Base-by-base conservation (phyloP, 2,113 vertebrate genomes). In the Vidua macroura region DNA sequence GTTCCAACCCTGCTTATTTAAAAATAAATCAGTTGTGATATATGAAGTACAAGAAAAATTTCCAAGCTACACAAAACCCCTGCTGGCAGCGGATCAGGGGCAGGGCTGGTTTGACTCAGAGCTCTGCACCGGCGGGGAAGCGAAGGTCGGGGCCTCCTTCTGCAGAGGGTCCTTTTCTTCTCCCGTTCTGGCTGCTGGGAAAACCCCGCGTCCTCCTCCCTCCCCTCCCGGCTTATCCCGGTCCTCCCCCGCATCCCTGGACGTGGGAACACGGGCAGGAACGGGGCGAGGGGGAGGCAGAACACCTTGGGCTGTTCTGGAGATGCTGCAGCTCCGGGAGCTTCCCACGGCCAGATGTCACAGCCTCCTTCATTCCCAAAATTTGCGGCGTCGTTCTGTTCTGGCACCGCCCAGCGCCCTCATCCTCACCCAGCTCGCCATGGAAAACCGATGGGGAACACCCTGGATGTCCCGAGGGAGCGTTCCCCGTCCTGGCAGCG, bases 1-100 rank as follows among this genome's bases (percentile, higher is more conserved):
- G 49, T 74, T 88, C 67, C 62, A 90, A 59, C 81, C 46, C 66
- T 75, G 82, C 35, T 89, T 94, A 72, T 88, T 88, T 70, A 68
- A 90, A 95, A 95, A 91, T 69, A 92, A 94, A 92, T 88, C 91
- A 24, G 49, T 91, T 85, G 66, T 85, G 93, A 90, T 94, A 82
- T 35, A 83, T 77, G 78, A 68, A 88, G 48, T 83, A n/a, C 9
- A 70, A 90, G 89, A 69, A 91, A 62, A 92, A 63, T 64, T 48
- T 85, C 69, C 66, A 72, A 33, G 58, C 94, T 44, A 25, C 70
- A 37, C 62, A n/a, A 55, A 79, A 35, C 12, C 67, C 30, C 58
- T 73, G 55, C 74, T 78, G 87, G 94, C 35, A 5, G 0, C 3
- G 49, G 78, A 2, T 25, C 30, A 20, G 88, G 76, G 21, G 76